Base-by-base conservation (phyloP, 2,888 invertebrate genomes). In the Eupithecia abbreviata region DNA sequence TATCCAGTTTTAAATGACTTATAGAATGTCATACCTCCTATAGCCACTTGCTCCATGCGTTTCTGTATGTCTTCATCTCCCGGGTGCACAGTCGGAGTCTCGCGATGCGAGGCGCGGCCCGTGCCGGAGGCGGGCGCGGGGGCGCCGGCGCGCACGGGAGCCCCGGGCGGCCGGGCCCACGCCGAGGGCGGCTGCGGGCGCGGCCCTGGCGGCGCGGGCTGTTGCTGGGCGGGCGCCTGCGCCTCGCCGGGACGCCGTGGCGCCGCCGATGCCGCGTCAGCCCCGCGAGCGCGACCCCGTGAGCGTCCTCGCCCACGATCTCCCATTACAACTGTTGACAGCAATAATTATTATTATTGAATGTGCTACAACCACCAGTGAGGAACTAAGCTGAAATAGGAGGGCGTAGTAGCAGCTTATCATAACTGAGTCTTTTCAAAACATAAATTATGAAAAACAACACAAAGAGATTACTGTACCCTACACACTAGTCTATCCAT, bases 21-120 rank as follows among this genome's bases (percentile, higher is more conserved):
- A 6, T 9, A 15, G 3, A 55, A 55, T 55, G 4, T n/a, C 65
- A 41, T 68, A 68, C 68, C 68, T 68, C 93, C 89, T 47, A 92
- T 82, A 15, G 90, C 89, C 51, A 92, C 75, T 42, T 86, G 82
- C 67, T 90, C 89, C 92, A 95, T 92, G 2, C 91, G 81, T 42
- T 91, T 88, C 73, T 95, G 93, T 2, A 94, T 87, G 70, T 93
- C 91, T 0, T 92, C 86, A 84, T 94, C 93, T 2, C 94, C 94
- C 3, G 94, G 92, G 80, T 94, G 93, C 10, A 90, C 87, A 0
- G 91, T 84, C 0, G 92, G 85, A 0, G 91, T 88, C 2, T 87
- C 81, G 2, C 94, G 86, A 70, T 92, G 90, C 0, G 90, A 89
- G 0, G 94, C 95, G 2, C 94, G 86, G 3, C 94, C 93, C 2